Conservation (phyloP, 2,797 vertebrate species). For the Spheniscus humboldti region DNA sequence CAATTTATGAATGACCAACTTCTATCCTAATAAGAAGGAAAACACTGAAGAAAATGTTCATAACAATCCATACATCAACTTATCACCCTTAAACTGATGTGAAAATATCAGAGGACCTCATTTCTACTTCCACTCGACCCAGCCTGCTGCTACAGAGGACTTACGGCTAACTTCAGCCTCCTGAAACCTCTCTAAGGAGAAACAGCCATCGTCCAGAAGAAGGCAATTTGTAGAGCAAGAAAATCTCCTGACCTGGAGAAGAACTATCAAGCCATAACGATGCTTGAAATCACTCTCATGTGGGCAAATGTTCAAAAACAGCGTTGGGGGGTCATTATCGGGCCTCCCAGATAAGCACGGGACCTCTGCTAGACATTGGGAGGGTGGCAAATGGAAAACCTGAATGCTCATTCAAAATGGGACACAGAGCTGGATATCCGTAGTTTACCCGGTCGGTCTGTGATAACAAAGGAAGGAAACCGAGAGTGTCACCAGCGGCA, state of each 20-base stretch:
- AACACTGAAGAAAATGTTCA: not conserved
- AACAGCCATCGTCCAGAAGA: not conserved
- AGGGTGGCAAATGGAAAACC: conserved; percentile 7
- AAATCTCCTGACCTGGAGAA: not conserved
- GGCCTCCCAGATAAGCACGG: not conserved
- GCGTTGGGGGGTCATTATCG: not conserved
- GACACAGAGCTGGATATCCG: not conserved
- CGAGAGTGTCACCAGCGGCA: not conserved
- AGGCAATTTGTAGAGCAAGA: not conserved
- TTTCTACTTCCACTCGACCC: not conserved
- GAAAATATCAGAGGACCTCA: not conserved
- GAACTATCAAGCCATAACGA: not conserved
- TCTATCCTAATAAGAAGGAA: not conserved
- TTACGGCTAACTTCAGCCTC: not conserved
- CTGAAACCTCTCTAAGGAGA: not conserved
- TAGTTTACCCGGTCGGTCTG: not conserved
- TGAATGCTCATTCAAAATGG: not conserved
- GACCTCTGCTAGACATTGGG: not conserved
- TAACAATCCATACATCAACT: not conserved
- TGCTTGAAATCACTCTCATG: not conserved
- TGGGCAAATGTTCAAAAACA: not conserved
- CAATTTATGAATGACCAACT: not conserved
- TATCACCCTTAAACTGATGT: not conserved
- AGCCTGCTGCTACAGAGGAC: not conserved
- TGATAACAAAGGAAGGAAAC: conserved; percentile 58